Evolutionary conservation across 2,888 invertebrate species (phyloP), one percentile per base, ranked within the genome.

Genomic region (Silvanus unidentatus): DNA sequence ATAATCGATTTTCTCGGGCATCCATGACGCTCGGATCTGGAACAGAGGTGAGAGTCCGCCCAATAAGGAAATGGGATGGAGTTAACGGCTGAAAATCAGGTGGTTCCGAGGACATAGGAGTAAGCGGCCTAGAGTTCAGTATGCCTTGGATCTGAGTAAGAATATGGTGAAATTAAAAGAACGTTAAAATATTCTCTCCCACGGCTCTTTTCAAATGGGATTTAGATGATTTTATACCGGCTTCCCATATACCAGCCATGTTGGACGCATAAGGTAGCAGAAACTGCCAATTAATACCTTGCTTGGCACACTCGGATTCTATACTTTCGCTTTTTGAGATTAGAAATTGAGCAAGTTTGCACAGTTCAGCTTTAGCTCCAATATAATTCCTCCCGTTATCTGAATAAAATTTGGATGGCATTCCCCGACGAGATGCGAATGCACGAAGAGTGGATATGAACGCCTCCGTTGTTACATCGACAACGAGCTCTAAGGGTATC

Each of bases 351-450:
- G 10, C 8, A 9, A 28, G 28, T 10, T 28, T 10, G 28, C 10
- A 9, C 10, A 28, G 10, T 28, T 28, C 28, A 10, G 8, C 10
- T 28, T 28, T 28, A 9, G 35, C 35, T 4, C 48, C 54, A 4
- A 48, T 42, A 36, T 43, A 47, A 30, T 44, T 44, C 6, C 39
- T 39, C 9, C 40, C 47, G 30, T 47, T 40, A 16, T 29, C 40
- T n/a, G 40, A 36, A 12, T 40, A 44, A 27, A 44, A 32, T 8
- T 16, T n/a, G 2, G 29, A 16, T 4, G 13, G 16, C 28, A 14
- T 22, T 11, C 48, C 47, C 4, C 47, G 28, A 13, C 44, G 14
- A 2, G 40, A 35, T 2, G 43, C n/a, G 14, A 47, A 47, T 10
- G 40, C 15, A 10, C 38, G 39, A 10, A 47, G 37, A 2, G 47